Percentiles rank a stretch among this genome's conserved stretches.
phyloP scores from a whole-genome alignment of 2,113 vertebrate genomes.

The Atherinomorus stipes region DNA sequence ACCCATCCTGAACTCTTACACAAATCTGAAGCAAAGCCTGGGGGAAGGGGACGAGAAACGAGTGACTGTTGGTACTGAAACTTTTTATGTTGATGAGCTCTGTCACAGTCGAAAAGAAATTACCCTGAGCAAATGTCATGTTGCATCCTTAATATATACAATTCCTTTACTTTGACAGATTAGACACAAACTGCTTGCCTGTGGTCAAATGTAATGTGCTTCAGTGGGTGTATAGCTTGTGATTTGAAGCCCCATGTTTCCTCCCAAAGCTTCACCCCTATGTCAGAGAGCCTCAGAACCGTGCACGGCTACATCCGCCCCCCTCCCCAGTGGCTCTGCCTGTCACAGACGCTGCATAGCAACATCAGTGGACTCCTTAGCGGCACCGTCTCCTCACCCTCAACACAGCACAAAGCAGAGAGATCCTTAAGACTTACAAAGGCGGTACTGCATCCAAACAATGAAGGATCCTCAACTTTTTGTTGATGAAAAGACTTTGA shows the following conservation, averaged over 20 bases:
- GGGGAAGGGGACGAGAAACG: neutral
- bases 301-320: constrained; percentile 57
- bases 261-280: constrained; percentile 57
- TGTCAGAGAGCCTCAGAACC: constrained; percentile 55
- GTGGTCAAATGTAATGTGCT: constrained; percentile 59
- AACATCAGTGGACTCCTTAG: constrained; percentile 37
- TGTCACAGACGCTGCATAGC: constrained; percentile 44
- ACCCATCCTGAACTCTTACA: constrained; percentile 49
- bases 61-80: constrained; percentile 62
- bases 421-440: constrained; percentile 27
- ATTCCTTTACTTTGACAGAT: constrained; percentile 51
- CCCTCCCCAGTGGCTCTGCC: constrained; percentile 26
- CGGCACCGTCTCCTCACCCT: constrained; percentile 43
- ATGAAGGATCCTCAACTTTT: constrained; percentile 76
- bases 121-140: constrained; percentile 44
- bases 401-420: constrained; percentile 68
- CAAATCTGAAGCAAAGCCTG: constrained; percentile 38
- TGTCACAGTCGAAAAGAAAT: constrained; percentile 49
- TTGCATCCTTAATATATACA: constrained; percentile 61
- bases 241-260: constrained; percentile 64
- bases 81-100: constrained; percentile 48
- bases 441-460: constrained; percentile 65
- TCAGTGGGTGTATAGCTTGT: constrained; percentile 68
- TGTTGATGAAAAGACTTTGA: constrained; percentile 42
- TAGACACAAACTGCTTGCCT: constrained; percentile 60